Evolutionary conservation across 2,113 vertebrate genomes (phyloP), one percentile per base, ranked within the genome.

Genomic region (Eretmochelys imbricata): DNA sequence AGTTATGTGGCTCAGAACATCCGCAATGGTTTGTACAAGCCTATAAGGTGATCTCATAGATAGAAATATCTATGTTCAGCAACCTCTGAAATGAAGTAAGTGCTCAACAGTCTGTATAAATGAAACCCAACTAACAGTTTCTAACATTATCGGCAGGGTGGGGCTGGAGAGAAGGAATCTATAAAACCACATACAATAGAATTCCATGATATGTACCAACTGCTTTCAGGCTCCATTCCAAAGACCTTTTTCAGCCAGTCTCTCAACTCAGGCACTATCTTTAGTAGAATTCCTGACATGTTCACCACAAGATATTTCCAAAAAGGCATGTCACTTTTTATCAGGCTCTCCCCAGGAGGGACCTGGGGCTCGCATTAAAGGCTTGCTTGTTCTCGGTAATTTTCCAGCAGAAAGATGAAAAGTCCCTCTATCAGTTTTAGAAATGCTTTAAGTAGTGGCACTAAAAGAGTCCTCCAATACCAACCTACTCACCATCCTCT

Each of bases 261-360:
- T 94, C 89, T 94, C 82, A 96, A 97, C 89, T 95, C 93, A 75
- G 95, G 65, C 85, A 95, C 87, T 97, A 95, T 96, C 90, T 97
- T 85, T 96, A 83, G 46, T 57, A 95, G 91, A 90, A 85, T 78
- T 96, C 2, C 78, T 92, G 85, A 97, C 96, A 96, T 94, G 94
- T 93, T 65, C 84, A 97, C 97, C 93, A 97, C 91, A 96, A 96
- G 96, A 94, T 95, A 97, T 97, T 97, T 97, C 96, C 96, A 96
- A 97, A 97, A 97, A 96, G 97, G 93, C 94, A 94, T 95, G 81
- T 90, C 1, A 1, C 93, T 89, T 97, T 97, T 96, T 97, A 97
- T 96, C 93, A 0, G 93, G 93, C 94, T 97, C 79, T 94, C 96
- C 92, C 94, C 94, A 90, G 85, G 96, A 94, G 94, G 93, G 88